Evolutionary conservation across 2,888 invertebrate genomes (phyloP).

Genomic region (Andrena fulva): DNA sequence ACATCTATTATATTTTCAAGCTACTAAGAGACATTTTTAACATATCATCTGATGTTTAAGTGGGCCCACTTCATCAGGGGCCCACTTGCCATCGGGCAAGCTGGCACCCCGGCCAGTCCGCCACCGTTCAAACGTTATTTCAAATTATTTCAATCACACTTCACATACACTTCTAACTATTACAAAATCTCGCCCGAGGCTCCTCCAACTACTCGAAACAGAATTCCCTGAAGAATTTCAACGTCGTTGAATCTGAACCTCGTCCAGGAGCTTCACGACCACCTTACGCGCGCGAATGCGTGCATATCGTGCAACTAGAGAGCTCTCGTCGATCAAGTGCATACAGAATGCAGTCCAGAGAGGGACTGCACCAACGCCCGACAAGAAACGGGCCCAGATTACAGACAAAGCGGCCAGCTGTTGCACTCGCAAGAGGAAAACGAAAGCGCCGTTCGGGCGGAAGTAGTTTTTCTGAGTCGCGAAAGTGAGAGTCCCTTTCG

Average conservation of each 20-base stretch:
- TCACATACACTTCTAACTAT: neutral
- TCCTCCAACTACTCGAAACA: neutral
- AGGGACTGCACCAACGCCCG: constrained; percentile 23
- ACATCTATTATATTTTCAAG: too few species aligned
- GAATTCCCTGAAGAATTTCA: neutral
- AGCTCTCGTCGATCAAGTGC: constrained; percentile 41
- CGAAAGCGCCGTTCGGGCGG: constrained; percentile 34
- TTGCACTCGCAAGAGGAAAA: constrained; percentile 39
- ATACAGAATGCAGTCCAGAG: constrained; percentile 37
- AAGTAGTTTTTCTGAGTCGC: constrained; percentile 39
- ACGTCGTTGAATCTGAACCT: neutral
- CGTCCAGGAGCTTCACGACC: neutral
- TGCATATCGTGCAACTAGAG: constrained; percentile 17
- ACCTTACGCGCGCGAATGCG: constrained; percentile 25
- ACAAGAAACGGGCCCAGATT: constrained; percentile 47
- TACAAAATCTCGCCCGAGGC: neutral
- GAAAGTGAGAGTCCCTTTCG: constrained; percentile 41
- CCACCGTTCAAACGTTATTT: too few species aligned
- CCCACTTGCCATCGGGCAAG: too few species aligned
- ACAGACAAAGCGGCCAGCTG: constrained; percentile 53
- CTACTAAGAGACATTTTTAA: too few species aligned
- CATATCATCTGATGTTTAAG: too few species aligned
- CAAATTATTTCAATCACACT: too few species aligned
- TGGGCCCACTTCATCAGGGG: too few species aligned
- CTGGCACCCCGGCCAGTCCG: too few species aligned